Percentiles rank a stretch among this genome's conserved stretches.
These are phyloP conservation scores for Muntiacus reevesi DNA, from an alignment of 2,113 vertebrate species.

Conservation along the genomic window DNA sequence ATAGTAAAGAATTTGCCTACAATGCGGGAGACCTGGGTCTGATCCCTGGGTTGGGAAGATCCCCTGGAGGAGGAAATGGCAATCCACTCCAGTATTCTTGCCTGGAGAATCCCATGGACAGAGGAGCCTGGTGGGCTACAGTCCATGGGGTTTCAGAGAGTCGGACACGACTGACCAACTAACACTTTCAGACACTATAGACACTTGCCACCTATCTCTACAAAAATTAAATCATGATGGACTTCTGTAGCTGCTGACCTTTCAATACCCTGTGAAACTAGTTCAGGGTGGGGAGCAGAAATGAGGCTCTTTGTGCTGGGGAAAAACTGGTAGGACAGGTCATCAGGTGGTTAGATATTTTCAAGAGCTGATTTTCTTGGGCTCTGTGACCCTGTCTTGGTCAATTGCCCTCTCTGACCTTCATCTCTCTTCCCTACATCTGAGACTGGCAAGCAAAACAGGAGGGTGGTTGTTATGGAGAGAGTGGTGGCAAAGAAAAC, in stretches of 20 bases:
- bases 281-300: not conserved
- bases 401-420: not conserved
- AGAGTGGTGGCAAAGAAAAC: not conserved
- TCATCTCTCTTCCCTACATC: not conserved
- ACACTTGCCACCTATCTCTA: not conserved
- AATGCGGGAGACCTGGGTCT: not conserved
- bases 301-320: not conserved
- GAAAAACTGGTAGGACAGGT: not conserved
- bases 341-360: not conserved
- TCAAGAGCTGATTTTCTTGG: not conserved
- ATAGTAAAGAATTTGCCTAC: not conserved
- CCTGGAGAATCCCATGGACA: not conserved
- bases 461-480: not conserved
- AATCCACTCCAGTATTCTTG: not conserved
- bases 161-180: not conserved
- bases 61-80: not conserved
- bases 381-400: not conserved
- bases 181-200: not conserved
- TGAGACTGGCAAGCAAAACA: not conserved
- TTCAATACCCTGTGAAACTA: not conserved
- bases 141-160: not conserved
- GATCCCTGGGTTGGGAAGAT: not conserved
- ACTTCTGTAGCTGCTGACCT: not conserved
- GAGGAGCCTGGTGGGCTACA: not conserved
- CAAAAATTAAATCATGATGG: not conserved